These are phyloP conservation scores for Melanotaenia pygmaea DNA, from an alignment of 2,797 vertebrate species.

Conservation along the genomic window DNA sequence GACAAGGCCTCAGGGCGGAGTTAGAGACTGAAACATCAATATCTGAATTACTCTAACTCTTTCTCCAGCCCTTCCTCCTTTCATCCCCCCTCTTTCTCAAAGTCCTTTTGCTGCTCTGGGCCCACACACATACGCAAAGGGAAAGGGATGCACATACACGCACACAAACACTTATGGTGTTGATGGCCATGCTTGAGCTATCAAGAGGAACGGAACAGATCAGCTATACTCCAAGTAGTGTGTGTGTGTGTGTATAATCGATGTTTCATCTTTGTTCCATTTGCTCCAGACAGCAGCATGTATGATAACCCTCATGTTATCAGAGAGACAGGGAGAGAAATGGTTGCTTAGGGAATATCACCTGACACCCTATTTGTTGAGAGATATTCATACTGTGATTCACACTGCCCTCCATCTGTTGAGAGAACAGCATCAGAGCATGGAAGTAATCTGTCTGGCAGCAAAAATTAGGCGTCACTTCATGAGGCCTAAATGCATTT, in stretches of 20 bases:
- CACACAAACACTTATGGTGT: conserved; percentile 28
- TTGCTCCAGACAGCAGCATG: conserved; percentile 69
- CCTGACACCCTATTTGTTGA: conserved; percentile 49
- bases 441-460: conserved; percentile 19
- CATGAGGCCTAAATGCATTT: conserved; percentile 51
- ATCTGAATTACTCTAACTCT: conserved; percentile 66
- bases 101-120: conserved; percentile 50
- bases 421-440: conserved; percentile 19
- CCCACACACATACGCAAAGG: conserved; percentile 22
- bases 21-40: conserved; percentile 71
- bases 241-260: conserved; percentile 60
- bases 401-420: conserved; percentile 20
- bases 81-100: conserved; percentile 43
- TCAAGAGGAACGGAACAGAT: conserved; percentile 71
- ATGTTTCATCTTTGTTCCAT: conserved; percentile 78
- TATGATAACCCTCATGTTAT: conserved; percentile 76
- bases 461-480: conserved; percentile 31
- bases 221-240: conserved; percentile 59
- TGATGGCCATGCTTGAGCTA: conserved; percentile 69
- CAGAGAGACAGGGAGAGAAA: conserved; percentile 44
- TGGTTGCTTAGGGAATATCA: conserved; percentile 68
- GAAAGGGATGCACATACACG: conserved; percentile 18
- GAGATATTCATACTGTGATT: conserved; percentile 46
- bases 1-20: conserved; percentile 69
- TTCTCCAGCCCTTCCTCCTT: conserved; percentile 33